Conservation (phyloP, 2,888 invertebrate genomes). For the Epiblema foenella region DNA sequence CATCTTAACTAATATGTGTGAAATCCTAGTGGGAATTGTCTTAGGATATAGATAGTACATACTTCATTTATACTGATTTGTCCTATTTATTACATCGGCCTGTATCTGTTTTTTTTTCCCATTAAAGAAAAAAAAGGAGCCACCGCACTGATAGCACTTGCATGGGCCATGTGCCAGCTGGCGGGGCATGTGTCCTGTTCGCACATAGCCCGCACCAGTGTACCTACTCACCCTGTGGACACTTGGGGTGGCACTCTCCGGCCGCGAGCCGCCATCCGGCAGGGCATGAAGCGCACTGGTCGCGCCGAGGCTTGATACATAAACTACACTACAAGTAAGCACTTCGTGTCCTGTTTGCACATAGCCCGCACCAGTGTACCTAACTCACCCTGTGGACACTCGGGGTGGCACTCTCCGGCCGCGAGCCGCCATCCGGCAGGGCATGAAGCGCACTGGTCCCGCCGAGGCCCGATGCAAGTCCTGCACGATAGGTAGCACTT, state of each 20-base stretch:
- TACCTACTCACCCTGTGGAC: slow-evolving; percentile 89
- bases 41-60: too few relatives aligned
- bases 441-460: slow-evolving; percentile 94
- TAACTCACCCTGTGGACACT: slow-evolving; percentile 91
- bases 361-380: not conserved
- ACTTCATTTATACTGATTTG: too few relatives aligned
- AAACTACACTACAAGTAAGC: slow-evolving; percentile 87
- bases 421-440: slow-evolving; percentile 92
- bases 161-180: too few relatives aligned
- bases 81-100: too few relatives aligned
- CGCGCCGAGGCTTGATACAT: slow-evolving; percentile 92
- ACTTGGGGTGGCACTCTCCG: slow-evolving; percentile 93
- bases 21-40: too few relatives aligned
- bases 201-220: too few relatives aligned
- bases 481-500: slow-evolving; percentile 94
- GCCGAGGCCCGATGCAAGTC: slow-evolving; percentile 93
- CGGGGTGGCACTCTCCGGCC: slow-evolving; percentile 93
- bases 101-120: too few relatives aligned
- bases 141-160: too few relatives aligned
- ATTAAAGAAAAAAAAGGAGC: too few relatives aligned
- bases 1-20: too few relatives aligned
- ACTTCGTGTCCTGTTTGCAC: not conserved
- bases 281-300: slow-evolving; percentile 94
- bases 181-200: too few relatives aligned
- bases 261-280: slow-evolving; percentile 92